These are phyloP conservation scores for Coenobita brevimanus DNA, from an alignment of 1,140 invertebrate species.

Conservation along the genomic window DNA sequence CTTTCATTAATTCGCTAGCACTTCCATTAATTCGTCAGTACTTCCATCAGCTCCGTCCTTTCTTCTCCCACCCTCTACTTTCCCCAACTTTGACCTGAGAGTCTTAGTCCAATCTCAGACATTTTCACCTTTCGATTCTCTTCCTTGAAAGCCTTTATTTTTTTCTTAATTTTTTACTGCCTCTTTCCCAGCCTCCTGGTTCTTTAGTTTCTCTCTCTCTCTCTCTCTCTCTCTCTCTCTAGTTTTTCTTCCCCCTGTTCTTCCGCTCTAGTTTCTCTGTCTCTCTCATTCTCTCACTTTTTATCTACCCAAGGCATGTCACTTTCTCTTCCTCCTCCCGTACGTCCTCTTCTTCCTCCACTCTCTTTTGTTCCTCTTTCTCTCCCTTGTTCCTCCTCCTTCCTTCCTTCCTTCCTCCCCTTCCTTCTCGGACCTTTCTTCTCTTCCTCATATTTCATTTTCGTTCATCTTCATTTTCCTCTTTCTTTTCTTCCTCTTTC, in stretches of 20 bases:
- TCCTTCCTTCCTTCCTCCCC: background rate
- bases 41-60: too few species aligned
- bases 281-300: background rate
- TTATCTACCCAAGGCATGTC: background rate
- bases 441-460: background rate
- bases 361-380: background rate
- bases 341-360: slow-evolving; percentile 1
- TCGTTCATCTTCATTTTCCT: background rate
- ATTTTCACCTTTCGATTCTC: background rate
- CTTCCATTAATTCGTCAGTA: too few species aligned
- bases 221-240: background rate
- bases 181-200: background rate
- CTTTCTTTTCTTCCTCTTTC: background rate
- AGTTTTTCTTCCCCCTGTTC: background rate
- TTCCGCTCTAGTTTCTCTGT: background rate
- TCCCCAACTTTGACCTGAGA: background rate
- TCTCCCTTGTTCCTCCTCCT: background rate
- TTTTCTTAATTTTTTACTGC: background rate
- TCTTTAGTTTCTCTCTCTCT: background rate
- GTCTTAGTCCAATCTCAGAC: background rate
- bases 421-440: background rate
- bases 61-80: background rate
- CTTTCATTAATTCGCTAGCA: too few species aligned
- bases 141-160: background rate
- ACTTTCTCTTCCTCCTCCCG: background rate